These are phyloP conservation scores for Cantharis rustica DNA, from an alignment of 2,888 invertebrate species.

Conservation along the genomic window DNA sequence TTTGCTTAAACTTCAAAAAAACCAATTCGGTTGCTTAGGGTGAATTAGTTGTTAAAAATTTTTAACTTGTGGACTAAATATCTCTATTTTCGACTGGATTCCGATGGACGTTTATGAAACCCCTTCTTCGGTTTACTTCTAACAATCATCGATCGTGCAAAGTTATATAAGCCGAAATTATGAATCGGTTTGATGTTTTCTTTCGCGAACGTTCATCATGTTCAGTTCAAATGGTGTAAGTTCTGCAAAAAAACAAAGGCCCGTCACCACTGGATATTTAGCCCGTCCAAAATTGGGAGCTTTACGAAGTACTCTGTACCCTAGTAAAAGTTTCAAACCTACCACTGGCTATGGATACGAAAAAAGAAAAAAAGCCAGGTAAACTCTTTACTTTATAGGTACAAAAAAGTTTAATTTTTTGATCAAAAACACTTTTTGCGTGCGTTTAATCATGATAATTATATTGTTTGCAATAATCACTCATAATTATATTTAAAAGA, in stretches of 20 bases:
- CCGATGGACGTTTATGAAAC: slow-evolving; percentile 18
- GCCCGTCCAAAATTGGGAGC: slow-evolving; percentile 50
- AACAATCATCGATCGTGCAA: slow-evolving; percentile 35
- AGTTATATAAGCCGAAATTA: slow-evolving; percentile 35
- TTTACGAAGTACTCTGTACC: slow-evolving; percentile 43
- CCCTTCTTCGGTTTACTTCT: slow-evolving; percentile 8
- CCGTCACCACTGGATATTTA: slow-evolving; percentile 46
- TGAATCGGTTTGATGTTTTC: slow-evolving; percentile 10
- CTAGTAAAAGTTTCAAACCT: slow-evolving; percentile 37
- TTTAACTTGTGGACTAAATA: neutral
- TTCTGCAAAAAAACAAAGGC: slow-evolving; percentile 35
- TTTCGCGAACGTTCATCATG: slow-evolving; percentile 34
- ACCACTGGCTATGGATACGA: slow-evolving; percentile 40
- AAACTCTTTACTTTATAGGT: neutral
- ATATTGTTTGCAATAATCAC: too few species aligned
- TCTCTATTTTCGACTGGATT: neutral
- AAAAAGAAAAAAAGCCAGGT: slow-evolving; percentile 52
- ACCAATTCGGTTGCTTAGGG: neutral
- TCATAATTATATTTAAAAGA: too few species aligned
- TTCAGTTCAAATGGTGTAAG: slow-evolving; percentile 34
- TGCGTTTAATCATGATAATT: too few species aligned
- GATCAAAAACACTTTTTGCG: too few species aligned
- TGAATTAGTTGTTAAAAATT: neutral
- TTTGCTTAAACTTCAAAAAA: neutral
- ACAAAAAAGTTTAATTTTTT: too few species aligned